Percentiles rank a stretch among this genome's conserved stretches.
Conservation (phyloP, 2,797 vertebrate genomes). For the Syngnathus rostellatus region DNA sequence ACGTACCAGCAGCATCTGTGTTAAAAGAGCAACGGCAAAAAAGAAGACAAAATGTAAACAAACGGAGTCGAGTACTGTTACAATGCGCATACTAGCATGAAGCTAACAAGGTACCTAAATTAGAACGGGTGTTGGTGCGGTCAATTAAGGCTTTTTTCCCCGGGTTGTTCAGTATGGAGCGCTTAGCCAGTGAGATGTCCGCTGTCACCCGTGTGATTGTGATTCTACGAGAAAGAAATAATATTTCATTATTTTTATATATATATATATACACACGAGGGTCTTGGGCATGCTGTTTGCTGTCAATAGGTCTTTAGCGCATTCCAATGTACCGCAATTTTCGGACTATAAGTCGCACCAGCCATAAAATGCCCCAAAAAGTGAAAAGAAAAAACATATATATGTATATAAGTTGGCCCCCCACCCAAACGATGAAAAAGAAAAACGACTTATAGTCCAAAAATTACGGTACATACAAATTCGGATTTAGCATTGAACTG, state of each 20-base stretch:
- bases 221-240: slow-evolving; percentile 67
- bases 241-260: neutral
- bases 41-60: slow-evolving; percentile 32
- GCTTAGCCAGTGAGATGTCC: slow-evolving; percentile 96
- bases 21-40: slow-evolving; percentile 66
- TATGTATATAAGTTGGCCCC: too few species aligned
- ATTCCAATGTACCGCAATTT: too few species aligned
- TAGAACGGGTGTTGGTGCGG: slow-evolving; percentile 90
- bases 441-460: too few species aligned
- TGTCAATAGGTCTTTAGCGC: too few species aligned
- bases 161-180: slow-evolving; percentile 96
- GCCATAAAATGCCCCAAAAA: too few species aligned
- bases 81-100: slow-evolving; percentile 1
- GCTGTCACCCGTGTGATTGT: slow-evolving; percentile 95
- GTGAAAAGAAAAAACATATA: too few species aligned
- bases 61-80: slow-evolving; percentile 32
- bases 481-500: slow-evolving; percentile 52
- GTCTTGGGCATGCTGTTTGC: neutral
- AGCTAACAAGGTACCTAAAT: slow-evolving; percentile 74
- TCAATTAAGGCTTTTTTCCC: slow-evolving; percentile 97
- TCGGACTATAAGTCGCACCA: too few species aligned
- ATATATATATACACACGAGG: too few species aligned
- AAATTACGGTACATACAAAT: too few species aligned
- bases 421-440: too few species aligned
- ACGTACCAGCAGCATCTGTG: slow-evolving; percentile 86